Conservation (phyloP, 2,113 vertebrate species). For the Oryzias curvinotus region DNA sequence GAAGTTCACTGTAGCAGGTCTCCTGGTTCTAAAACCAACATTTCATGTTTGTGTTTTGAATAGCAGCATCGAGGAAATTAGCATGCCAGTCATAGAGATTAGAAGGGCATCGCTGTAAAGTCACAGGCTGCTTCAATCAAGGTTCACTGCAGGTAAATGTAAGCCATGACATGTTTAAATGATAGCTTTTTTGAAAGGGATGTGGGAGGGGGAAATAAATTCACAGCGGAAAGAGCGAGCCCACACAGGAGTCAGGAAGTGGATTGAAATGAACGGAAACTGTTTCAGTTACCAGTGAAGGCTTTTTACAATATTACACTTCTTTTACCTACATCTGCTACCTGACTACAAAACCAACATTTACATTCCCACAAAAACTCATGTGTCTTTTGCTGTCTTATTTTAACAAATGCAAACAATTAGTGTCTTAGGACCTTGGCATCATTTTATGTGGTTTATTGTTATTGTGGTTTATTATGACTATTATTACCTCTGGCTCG, state of each 20-base stretch:
- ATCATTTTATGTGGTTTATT: no score
- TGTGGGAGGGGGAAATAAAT: conserved; percentile 30
- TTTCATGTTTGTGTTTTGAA: conserved; percentile 87
- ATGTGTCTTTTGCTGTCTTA: no score
- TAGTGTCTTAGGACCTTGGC: no score
- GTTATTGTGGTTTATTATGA: no score
- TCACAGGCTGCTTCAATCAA: conserved; percentile 76
- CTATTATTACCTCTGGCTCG: no score
- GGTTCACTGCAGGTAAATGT: conserved; percentile 81
- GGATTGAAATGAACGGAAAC: conserved; percentile 22
- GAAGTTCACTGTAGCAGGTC: conserved; percentile 83
- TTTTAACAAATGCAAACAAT: no score
- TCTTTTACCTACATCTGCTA: no score
- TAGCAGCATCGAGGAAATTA: conserved; percentile 82
- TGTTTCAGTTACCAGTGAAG: conserved; percentile 18
- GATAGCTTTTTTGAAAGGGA: conserved; percentile 43
- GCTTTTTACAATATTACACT: conserved; percentile 32
- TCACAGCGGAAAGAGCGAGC: conserved; percentile 29
- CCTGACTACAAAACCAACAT: no score
- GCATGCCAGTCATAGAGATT: conserved; percentile 82
- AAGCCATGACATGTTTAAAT: conserved; percentile 72
- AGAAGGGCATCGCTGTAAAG: conserved; percentile 81
- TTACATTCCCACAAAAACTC: no score
- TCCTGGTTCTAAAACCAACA: conserved; percentile 80
- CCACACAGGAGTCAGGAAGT: conserved; percentile 28